phyloP scores from a whole-genome alignment of 2,797 vertebrate genomes.

The Sebastes nivosus region DNA sequence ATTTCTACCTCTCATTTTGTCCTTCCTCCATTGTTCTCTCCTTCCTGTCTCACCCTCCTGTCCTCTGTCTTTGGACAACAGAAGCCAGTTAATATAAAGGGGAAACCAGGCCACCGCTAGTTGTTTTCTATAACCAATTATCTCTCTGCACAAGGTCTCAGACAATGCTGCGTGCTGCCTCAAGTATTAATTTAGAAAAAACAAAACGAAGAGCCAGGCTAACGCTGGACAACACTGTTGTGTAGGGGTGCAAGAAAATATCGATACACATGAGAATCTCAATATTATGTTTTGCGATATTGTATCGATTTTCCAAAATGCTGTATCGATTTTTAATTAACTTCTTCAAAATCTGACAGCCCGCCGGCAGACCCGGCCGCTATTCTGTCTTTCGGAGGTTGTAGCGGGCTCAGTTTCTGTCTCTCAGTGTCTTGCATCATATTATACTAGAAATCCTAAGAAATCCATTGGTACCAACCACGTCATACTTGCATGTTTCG shows the following conservation, averaged over 20 bases:
- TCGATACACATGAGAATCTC: no score
- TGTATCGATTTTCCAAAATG: no score
- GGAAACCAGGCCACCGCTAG: slow-evolving; percentile 34
- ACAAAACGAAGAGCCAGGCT: neutral
- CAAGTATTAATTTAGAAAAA: slow-evolving; percentile 20
- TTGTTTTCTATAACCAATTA: slow-evolving; percentile 43
- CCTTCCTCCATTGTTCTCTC: slow-evolving; percentile 55
- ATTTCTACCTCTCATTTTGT: slow-evolving; percentile 28
- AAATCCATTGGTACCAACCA: no score
- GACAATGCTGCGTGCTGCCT: neutral
- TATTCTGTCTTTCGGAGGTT: no score
- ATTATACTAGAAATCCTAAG: no score
- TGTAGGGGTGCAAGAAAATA: neutral
- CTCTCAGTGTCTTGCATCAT: no score
- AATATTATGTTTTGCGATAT: no score
- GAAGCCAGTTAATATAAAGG: slow-evolving; percentile 28
- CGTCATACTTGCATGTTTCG: no score
- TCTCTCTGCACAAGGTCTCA: slow-evolving; percentile 11
- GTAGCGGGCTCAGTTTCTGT: no score
- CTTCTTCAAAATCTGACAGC: no score
- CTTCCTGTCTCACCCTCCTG: slow-evolving; percentile 46
- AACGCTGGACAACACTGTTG: neutral
- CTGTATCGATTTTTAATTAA: no score
- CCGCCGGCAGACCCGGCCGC: no score
- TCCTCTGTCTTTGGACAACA: slow-evolving; percentile 48